phyloP scores from a whole-genome alignment of 1,140 invertebrate genomes.

The Bombus waltoni region DNA sequence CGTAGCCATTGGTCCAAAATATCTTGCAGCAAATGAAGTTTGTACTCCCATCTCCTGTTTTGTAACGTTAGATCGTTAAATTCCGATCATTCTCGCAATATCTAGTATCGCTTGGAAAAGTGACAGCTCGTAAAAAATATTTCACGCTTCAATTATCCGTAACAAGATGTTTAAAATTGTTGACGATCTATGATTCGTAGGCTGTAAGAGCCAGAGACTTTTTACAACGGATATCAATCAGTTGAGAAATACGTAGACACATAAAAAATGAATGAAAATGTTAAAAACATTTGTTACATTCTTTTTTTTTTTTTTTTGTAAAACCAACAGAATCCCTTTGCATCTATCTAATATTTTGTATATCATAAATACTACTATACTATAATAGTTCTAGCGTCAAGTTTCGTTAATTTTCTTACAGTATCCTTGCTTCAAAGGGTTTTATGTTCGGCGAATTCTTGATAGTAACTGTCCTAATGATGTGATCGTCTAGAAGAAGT shows the following conservation, averaged over 20 bases:
- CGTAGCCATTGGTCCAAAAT: constrained; percentile 97
- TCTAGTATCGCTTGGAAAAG: not conserved
- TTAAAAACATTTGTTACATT: too few relatives aligned
- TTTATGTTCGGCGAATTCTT: constrained; percentile 98
- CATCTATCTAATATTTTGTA: not conserved
- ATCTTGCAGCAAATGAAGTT: constrained; percentile 90
- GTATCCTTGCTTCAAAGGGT: constrained; percentile 91
- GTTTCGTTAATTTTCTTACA: constrained; percentile 79
- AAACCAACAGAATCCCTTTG: not conserved
- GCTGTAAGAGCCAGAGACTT: not conserved
- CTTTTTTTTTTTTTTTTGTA: too few relatives aligned
- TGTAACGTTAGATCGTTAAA: not conserved
- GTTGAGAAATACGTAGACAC: not conserved
- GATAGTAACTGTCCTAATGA: constrained; percentile 98
- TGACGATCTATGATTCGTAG: not conserved
- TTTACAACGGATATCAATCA: not conserved
- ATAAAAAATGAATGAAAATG: not conserved
- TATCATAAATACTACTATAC: not conserved
- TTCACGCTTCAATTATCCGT: not conserved
- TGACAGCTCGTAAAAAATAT: not conserved
- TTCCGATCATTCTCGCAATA: not conserved
- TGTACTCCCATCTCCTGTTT: constrained; percentile 89
- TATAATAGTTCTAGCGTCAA: not conserved
- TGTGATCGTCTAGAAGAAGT: constrained; percentile 96
- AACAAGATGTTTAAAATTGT: not conserved